Evolutionary conservation across 64 coral and sea anemone genomes (phyloP).

Genomic region (Stylophora pistillata): DNA sequence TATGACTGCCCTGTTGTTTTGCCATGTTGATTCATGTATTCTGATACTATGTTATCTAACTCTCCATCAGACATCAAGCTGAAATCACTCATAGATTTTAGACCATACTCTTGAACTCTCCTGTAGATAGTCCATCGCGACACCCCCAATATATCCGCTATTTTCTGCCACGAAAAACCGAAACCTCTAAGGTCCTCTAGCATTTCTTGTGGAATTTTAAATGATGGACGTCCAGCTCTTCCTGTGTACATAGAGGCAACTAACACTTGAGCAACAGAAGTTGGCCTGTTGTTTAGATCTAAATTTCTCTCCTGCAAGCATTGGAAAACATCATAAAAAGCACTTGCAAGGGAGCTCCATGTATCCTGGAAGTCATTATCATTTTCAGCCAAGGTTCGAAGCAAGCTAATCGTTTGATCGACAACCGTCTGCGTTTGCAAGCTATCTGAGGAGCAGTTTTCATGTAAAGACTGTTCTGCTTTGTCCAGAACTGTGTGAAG

Average conservation of each 20-base stretch:
- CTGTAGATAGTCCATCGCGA: conserved; percentile 59
- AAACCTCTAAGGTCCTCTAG: conserved; percentile 56
- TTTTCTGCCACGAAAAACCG: conserved; percentile 52
- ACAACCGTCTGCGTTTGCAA: too few species aligned
- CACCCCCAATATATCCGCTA: conserved; percentile 34
- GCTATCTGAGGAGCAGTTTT: too few species aligned
- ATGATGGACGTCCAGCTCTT: conserved; percentile 58
- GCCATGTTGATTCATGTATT: conserved; percentile 24
- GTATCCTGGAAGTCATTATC: too few species aligned
- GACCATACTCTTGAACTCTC: conserved; percentile 35
- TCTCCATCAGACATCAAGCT: conserved; percentile 39
- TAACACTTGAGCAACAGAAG: conserved; percentile 35
- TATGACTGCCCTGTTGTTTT: conserved; percentile 16
- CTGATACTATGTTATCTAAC: conserved; percentile 48
- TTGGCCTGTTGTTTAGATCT: too few species aligned
- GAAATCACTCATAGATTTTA: conserved; percentile 43
- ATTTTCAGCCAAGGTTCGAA: too few species aligned
- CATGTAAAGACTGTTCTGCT: too few species aligned
- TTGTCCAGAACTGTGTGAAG: too few species aligned
- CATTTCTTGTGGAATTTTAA: conserved; percentile 60
- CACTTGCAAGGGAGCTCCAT: too few species aligned
- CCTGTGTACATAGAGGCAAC: conserved; percentile 53
- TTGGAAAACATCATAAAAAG: too few species aligned
- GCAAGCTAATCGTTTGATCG: too few species aligned
- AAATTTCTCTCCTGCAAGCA: too few species aligned